Base-by-base conservation (phyloP, 2,797 vertebrate species). In the Fistularia commersonii region DNA sequence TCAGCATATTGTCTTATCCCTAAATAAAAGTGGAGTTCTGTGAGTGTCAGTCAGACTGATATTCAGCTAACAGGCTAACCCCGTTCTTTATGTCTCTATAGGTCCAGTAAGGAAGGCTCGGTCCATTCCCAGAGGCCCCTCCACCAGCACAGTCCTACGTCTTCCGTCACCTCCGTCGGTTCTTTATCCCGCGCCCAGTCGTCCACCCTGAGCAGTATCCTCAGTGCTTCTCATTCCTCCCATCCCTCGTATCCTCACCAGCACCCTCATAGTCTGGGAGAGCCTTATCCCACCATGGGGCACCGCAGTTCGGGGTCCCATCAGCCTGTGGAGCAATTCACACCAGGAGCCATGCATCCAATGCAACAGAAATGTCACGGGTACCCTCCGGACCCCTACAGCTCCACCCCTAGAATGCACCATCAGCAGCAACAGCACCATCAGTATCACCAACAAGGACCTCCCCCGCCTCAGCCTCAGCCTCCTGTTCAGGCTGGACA, bases 61-160 rank as follows among this genome's bases (percentile, higher is more conserved):
- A 23, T 23, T 23, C 23, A 23, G 23, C 23, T 23, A 23, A 23
- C 23, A 23, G 23, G 23, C 23, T 23, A 36, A 37, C 46, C 11
- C n/a, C 31, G 9, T 1, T 49, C 10, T 7, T 69, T 2, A 11
- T 70, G 3, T 64, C 41, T 69, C 47, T 83, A 23, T 88, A 99
- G 96, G 86, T 93, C 94, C 72, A 90, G 84, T 59, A 95, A 94
- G 51, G 95, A 98, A 13, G 86, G 92, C 57, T 84, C 81, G 0
- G 84, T 88, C 49, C 80, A 93, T 72, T 91, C 89, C 49, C 93
- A 93, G 77, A 90, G 94, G 50, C 82, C 87, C 10, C 76, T 91
- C 54, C 93, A 95, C 71, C 95, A 97, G 58, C 97, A 99, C 84
- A 99, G 97, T 61, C 96, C 95, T 13, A 95, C 94, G 11, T 98